Conservation (phyloP, 2,113 vertebrate species). For the Candoia aspera region DNA sequence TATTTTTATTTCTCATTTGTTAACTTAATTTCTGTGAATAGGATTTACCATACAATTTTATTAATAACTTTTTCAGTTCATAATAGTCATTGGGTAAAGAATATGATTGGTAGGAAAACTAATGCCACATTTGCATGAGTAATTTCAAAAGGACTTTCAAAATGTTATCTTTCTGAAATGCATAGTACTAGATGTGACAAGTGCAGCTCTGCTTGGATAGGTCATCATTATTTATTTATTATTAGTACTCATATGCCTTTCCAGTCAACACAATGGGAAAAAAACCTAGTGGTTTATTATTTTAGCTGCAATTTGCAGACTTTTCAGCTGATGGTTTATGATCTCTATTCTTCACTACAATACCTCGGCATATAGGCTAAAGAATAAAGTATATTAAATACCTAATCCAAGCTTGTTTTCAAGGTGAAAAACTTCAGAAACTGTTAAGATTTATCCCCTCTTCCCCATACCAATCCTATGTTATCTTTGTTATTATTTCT, state of each 20-base stretch:
- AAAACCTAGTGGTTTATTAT: background rate
- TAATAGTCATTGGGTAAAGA: background rate
- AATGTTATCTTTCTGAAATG: background rate
- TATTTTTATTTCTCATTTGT: background rate
- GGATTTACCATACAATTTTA: background rate
- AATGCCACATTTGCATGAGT: background rate
- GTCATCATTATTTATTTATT: background rate
- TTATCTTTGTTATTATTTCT: too few species aligned
- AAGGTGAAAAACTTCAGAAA: too few species aligned
- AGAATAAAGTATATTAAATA: too few species aligned
- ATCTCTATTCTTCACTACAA: too few species aligned
- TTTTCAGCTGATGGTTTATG: background rate
- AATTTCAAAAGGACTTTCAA: background rate
- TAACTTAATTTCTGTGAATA: background rate
- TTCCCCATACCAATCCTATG: too few species aligned
- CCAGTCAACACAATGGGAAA: background rate
- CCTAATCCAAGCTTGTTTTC: too few species aligned
- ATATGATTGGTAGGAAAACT: background rate
- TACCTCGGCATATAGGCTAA: too few species aligned
- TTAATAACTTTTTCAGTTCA: background rate
- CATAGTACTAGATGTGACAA: background rate
- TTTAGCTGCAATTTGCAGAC: background rate
- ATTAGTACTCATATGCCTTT: background rate
- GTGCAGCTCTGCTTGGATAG: background rate
- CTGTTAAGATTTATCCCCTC: too few species aligned